Evolutionary conservation across 2,888 invertebrate species (phyloP).

Genomic region (Formica aserva): DNA sequence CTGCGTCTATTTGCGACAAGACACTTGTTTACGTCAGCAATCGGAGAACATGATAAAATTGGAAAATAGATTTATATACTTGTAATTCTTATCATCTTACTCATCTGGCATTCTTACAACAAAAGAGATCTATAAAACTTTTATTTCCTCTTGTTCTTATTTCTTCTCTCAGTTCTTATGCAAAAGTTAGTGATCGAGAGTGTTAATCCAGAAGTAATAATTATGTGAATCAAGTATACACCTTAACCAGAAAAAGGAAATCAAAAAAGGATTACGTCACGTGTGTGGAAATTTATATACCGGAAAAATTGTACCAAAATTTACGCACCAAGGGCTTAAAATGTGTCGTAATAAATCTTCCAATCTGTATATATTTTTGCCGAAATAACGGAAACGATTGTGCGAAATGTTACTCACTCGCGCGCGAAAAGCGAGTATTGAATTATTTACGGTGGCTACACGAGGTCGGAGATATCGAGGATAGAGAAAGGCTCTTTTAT

Average conservation of each 20-base stretch:
- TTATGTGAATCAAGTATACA: neutral
- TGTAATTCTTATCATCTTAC: neutral
- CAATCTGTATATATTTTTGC: slow-evolving; percentile 6
- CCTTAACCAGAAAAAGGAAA: neutral
- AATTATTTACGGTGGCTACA: slow-evolving; percentile 13
- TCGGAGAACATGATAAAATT: neutral
- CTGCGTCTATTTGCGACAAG: slow-evolving; percentile 14
- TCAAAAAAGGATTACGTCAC: neutral
- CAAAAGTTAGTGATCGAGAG: slow-evolving; percentile 18
- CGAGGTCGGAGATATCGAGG: slow-evolving; percentile 26
- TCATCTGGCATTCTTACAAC: neutral
- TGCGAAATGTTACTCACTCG: slow-evolving; percentile 27
- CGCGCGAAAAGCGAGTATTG: slow-evolving; percentile 27
- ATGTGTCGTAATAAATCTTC: slow-evolving; percentile 20
- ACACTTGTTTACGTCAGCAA: neutral
- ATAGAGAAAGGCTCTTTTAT: neutral
- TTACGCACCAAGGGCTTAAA: neutral
- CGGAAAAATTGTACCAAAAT: neutral
- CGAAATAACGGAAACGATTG: slow-evolving; percentile 15
- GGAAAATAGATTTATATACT: neutral
- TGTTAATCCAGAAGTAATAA: neutral
- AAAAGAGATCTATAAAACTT: neutral
- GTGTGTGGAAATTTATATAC: neutral
- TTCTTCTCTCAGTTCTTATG: neutral
- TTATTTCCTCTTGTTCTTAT: neutral